Conservation (phyloP, 1,140 invertebrate genomes). For the Platyscapa corneri region DNA sequence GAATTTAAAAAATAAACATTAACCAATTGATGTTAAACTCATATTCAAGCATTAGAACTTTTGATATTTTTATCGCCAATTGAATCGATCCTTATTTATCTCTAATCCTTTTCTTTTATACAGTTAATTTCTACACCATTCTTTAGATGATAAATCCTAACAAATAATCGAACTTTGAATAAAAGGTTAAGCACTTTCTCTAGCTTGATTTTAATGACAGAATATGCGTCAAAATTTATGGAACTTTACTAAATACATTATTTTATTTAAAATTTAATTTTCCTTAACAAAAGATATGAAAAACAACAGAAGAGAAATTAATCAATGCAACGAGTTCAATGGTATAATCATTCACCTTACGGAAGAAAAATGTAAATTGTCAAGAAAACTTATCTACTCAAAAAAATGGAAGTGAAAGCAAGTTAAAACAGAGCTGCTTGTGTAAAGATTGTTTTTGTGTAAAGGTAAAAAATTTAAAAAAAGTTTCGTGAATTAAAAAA, state of each 20-base stretch:
- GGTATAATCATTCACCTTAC: too few relatives aligned
- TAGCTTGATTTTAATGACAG: neutral
- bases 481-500: neutral
- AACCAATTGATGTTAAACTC: neutral
- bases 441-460: too few relatives aligned
- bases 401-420: too few relatives aligned
- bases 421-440: too few relatives aligned
- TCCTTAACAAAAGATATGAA: neutral
- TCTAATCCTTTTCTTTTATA: neutral
- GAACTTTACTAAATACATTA: neutral
- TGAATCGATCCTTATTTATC: neutral
- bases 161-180: neutral
- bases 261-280: neutral
- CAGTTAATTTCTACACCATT: neutral
- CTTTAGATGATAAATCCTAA: neutral
- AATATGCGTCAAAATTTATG: neutral
- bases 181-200: neutral
- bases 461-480: neutral
- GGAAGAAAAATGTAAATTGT: neutral
- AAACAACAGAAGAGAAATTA: too few relatives aligned
- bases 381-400: neutral
- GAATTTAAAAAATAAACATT: neutral
- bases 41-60: neutral
- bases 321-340: neutral
- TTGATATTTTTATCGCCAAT: neutral